These are phyloP conservation scores for Parasteatoda tepidariorum DNA, from an alignment of 1,140 invertebrate genomes.

Conservation along the genomic window DNA sequence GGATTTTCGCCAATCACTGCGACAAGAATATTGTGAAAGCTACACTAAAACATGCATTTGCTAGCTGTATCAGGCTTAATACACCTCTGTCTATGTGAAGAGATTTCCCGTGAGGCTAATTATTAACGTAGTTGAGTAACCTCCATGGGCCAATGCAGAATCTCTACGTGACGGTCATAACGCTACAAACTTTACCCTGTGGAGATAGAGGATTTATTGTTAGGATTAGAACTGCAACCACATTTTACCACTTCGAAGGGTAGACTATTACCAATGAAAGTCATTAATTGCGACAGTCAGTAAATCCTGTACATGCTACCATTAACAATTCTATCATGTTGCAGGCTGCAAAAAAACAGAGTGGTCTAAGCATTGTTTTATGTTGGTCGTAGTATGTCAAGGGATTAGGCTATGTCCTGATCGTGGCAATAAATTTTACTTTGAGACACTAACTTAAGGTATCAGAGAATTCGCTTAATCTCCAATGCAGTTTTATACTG, in stretches of 20 bases:
- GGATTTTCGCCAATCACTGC: background rate
- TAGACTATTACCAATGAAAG: slow-evolving; percentile 19
- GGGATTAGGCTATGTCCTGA: background rate
- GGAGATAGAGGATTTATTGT: slow-evolving; percentile 32
- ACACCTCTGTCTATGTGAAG: background rate
- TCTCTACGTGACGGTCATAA: slow-evolving; percentile 9
- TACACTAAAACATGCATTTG: slow-evolving; percentile 9
- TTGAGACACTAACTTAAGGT: background rate
- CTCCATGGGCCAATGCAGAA: background rate
- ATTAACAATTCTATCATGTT: background rate
- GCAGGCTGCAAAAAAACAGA: background rate
- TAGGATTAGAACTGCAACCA: slow-evolving; percentile 5
- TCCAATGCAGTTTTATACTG: too few relatives aligned
- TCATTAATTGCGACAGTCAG: slow-evolving; percentile 8
- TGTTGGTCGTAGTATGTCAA: background rate
- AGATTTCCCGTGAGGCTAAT: slow-evolving; percentile 9
- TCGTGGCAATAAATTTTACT: background rate
- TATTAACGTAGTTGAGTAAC: slow-evolving; percentile 13
- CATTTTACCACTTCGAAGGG: background rate
- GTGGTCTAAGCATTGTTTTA: background rate
- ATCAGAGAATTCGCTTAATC: background rate
- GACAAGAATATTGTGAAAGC: background rate
- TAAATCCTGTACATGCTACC: slow-evolving; percentile 3
- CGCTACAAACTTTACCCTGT: slow-evolving; percentile 2
- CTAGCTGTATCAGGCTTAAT: background rate